Conservation (phyloP, 2,888 invertebrate species). For the Leptura quadrifasciata region DNA sequence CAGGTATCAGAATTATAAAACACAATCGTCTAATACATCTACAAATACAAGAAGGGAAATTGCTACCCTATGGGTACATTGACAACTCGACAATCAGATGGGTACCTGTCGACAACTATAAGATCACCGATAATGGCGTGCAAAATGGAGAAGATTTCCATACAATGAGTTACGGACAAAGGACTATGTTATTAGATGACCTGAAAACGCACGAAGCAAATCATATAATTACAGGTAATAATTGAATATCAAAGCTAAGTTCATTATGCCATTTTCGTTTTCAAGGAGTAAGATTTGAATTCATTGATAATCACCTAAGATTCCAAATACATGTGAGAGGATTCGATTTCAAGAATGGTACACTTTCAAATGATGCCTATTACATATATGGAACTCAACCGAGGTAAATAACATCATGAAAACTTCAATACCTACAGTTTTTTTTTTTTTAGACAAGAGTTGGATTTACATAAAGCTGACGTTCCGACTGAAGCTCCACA, state of each 20-base stretch:
- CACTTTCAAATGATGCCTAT: constrained; percentile 72
- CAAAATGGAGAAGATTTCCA: constrained; percentile 83
- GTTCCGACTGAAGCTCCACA: constrained; percentile 77
- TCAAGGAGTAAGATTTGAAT: constrained; percentile 81
- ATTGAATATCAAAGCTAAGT: background rate
- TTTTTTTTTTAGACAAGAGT: constrained; percentile 73
- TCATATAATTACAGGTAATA: constrained; percentile 82
- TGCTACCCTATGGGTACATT: constrained; percentile 81
- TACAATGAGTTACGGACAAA: constrained; percentile 83
- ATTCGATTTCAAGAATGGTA: constrained; percentile 85
- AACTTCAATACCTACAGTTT: background rate
- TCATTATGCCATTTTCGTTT: constrained; percentile 38
- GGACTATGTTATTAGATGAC: constrained; percentile 88
- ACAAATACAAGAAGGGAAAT: constrained; percentile 86
- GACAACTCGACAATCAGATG: constrained; percentile 78
- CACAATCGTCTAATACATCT: constrained; percentile 85
- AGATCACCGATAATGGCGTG: constrained; percentile 75
- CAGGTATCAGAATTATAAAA: constrained; percentile 85
- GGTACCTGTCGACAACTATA: constrained; percentile 81
- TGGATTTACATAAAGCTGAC: constrained; percentile 79
- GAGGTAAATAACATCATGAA: constrained; percentile 29
- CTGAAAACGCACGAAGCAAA: constrained; percentile 78
- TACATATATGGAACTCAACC: constrained; percentile 43
- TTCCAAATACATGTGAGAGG: constrained; percentile 86
- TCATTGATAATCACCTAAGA: constrained; percentile 86